Evolutionary conservation across 2,113 vertebrate species (phyloP).

Genomic region (Formicarius rufipectus): DNA sequence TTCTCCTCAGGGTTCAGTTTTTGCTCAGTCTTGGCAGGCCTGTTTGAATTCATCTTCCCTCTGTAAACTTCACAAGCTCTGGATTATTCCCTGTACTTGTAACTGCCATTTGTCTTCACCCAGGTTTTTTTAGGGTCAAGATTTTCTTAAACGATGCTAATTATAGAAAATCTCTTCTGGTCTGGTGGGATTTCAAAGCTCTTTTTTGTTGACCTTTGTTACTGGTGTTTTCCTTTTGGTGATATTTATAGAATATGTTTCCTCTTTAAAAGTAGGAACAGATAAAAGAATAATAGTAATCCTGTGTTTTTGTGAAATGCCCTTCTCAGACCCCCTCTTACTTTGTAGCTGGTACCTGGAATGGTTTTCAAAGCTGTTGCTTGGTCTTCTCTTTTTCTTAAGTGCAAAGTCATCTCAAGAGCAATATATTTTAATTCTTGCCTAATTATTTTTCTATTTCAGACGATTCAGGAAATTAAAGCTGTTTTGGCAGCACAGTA

Average conservation of each 20-base stretch:
- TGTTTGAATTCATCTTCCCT: not conserved
- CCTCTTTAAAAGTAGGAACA: not conserved
- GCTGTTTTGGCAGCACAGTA: conserved; percentile 49
- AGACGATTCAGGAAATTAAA: conserved; percentile 52
- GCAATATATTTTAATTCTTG: conserved; percentile 56
- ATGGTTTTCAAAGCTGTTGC: not conserved
- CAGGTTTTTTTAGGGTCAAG: not conserved
- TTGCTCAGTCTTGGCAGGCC: not conserved
- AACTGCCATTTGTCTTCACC: not conserved
- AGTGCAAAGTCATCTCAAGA: conserved; percentile 62
- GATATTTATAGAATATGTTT: not conserved
- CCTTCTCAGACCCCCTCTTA: not conserved
- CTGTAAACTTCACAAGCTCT: not conserved
- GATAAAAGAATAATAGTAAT: not conserved
- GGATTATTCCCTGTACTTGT: not conserved
- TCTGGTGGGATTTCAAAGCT: not conserved
- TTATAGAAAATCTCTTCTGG: not conserved
- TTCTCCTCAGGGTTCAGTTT: not conserved
- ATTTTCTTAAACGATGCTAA: not conserved
- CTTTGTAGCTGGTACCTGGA: not conserved
- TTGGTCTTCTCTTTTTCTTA: conserved; percentile 3
- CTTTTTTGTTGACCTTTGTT: not conserved
- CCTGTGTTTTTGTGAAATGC: not conserved
- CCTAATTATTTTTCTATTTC: conserved; percentile 59
- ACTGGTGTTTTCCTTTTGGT: not conserved